Evolutionary conservation across 2,888 invertebrate genomes (phyloP).

Genomic region (Octonoba sinensis): DNA sequence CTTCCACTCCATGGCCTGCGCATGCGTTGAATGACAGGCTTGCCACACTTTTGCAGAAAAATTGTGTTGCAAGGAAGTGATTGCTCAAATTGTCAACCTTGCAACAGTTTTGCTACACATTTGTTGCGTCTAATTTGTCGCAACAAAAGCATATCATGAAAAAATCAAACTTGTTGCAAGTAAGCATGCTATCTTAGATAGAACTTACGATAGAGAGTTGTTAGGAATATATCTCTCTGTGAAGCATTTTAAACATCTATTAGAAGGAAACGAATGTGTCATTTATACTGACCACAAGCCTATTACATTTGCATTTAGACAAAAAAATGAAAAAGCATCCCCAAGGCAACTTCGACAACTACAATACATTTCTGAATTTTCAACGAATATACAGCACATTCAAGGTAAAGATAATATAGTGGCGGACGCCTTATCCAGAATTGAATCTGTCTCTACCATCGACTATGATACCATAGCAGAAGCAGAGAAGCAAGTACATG

Average conservation of each 20-base stretch:
- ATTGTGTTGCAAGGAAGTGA: no score
- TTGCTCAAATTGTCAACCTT: no score
- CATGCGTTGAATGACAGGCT: no score
- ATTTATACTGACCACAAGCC: conserved; percentile 7
- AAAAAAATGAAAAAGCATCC: conserved; percentile 57
- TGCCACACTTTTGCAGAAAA: no score
- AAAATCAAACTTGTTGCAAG: no score
- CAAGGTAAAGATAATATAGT: conserved; percentile 43
- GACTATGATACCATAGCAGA: conserved; percentile 14
- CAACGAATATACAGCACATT: conserved; percentile 69
- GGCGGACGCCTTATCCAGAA: conserved; percentile 46
- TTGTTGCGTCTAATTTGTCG: no score
- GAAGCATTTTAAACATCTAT: conserved; percentile 28
- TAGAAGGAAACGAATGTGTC: conserved; percentile 13
- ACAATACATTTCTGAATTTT: conserved; percentile 68
- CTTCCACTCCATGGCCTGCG: no score
- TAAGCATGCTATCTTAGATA: no score
- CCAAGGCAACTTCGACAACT: conserved; percentile 70
- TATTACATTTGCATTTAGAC: background rate
- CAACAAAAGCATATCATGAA: no score
- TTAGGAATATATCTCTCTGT: conserved; percentile 22
- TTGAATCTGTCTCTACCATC: conserved; percentile 10
- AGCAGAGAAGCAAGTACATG: conserved; percentile 4
- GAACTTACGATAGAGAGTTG: conserved; percentile 22
- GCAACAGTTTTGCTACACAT: no score